A percentile compares a stretch with the other conserved stretches of the same genome.
These are phyloP conservation scores for Zaprionus vittiger DNA, from an alignment of 1,140 invertebrate genomes.

Conservation along the genomic window DNA sequence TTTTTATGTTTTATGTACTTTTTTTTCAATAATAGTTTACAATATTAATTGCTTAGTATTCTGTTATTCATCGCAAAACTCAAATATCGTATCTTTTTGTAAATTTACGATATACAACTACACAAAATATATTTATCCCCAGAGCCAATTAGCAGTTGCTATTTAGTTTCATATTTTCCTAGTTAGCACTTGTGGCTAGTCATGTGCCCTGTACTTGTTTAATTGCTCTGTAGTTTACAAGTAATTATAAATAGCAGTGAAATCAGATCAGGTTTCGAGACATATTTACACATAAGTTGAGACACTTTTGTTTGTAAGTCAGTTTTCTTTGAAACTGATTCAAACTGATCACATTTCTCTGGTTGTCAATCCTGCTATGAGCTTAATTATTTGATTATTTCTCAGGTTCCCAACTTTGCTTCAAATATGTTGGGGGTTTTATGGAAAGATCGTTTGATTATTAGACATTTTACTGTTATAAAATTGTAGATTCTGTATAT, in stretches of 20 bases:
- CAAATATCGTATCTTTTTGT: no score
- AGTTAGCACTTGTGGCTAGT: not conserved
- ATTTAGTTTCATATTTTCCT: not conserved
- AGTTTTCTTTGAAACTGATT: not conserved
- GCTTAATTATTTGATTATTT: not conserved
- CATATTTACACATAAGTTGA: not conserved
- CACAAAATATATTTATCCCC: not conserved
- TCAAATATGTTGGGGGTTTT: not conserved
- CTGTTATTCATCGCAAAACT: not conserved
- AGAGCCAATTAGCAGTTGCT: not conserved
- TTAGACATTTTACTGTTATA: no score
- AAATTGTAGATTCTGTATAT: no score
- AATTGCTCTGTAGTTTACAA: not conserved
- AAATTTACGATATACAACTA: not conserved
- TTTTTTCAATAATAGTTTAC: not conserved
- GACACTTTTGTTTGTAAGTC: not conserved
- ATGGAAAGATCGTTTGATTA: no score
- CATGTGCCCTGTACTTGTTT: not conserved
- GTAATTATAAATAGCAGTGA: constrained; percentile 2
- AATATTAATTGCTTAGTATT: not conserved
- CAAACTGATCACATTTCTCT: not conserved
- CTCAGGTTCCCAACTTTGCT: not conserved
- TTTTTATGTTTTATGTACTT: not conserved
- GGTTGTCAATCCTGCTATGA: not conserved
- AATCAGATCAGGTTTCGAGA: constrained; percentile 8